phyloP scores from a whole-genome alignment of 2,888 invertebrate genomes.

The Dynastes grantii region DNA sequence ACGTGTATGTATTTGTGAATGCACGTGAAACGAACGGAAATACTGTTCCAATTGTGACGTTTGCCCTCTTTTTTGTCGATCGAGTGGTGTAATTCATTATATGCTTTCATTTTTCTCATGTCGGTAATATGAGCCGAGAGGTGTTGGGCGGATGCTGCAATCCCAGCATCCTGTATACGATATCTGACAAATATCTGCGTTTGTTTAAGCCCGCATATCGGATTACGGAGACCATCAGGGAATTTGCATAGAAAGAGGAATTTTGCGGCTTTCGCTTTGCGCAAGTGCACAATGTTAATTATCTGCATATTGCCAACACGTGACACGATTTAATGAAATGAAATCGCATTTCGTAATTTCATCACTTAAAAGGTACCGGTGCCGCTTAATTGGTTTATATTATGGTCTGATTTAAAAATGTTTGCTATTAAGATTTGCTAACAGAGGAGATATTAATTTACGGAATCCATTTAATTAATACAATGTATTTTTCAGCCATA shows the following conservation, averaged over 20 bases:
- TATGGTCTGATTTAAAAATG: no score
- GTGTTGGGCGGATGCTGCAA: conserved; percentile 47
- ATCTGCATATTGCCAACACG: conserved; percentile 8
- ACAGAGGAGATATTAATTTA: no score
- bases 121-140: conserved; percentile 42
- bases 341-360: background rate
- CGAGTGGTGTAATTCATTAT: conserved; percentile 41
- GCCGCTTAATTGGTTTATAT: no score
- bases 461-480: no score
- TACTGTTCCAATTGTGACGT: conserved; percentile 41
- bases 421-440: no score
- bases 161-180: conserved; percentile 40
- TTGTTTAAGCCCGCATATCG: conserved; percentile 6
- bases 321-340: conserved; percentile 2
- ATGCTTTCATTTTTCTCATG: conserved; percentile 48
- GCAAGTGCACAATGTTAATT: conserved; percentile 3
- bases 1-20: background rate
- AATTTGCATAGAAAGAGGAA: conserved; percentile 29
- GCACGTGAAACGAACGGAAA: conserved; percentile 39
- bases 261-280: conserved; percentile 7
- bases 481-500: no score
- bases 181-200: conserved; percentile 43
- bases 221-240: conserved; percentile 14
- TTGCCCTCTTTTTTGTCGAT: conserved; percentile 20
- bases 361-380: background rate